Evolutionary conservation across 2,113 vertebrate genomes (phyloP), one percentile per base, ranked within the genome.

Genomic region (Labrus mixtus): DNA sequence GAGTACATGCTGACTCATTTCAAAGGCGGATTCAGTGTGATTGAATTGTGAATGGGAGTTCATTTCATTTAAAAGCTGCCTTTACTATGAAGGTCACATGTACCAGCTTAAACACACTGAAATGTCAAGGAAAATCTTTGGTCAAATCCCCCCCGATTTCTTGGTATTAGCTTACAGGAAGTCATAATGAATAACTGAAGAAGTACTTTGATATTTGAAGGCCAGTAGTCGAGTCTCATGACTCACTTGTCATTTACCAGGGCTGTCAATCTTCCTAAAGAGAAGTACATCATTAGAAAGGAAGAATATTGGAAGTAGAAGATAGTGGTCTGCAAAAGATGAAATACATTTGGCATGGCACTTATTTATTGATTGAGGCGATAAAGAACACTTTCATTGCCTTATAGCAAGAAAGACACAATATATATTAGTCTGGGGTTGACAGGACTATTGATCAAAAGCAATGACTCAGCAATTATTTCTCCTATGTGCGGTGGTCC

Each of bases 31-130:
- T 25, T 77, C n/a, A n/a, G 79, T 72, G n/a, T 48, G 67, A 84
- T 68, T 76, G 72, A 61, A 81, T 74, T 79, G 76, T 57, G 60
- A 81, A 79, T 62, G 12, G n/a, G n/a, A 16, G 23, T 50, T 80
- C 23, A 17, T 22, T 65, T 78, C 37, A 53, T 58, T 22, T 48
- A 19, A 74, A 1, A 53, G 33, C 19, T 23, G 3, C 11, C 19
- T 22, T 50, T 33, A 33, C 19, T 17, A 9, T n/a, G 11, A 22
- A 56, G 29, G 48, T 56, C 65, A 68, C 17, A 29, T 2, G 46
- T 60, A 13, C 16, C 39, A 37, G 23, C 43, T 39, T 33, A 67
- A 65, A 79, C 73, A 57, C 15, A 25, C 12, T 11, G 50, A 77
- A 72, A 69, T 59, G 6, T 51, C 12, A 59, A 20, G 3, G n/a